Evolutionary conservation across 2,888 invertebrate genomes (phyloP).

Genomic region (Pachliopta kotzebuea): DNA sequence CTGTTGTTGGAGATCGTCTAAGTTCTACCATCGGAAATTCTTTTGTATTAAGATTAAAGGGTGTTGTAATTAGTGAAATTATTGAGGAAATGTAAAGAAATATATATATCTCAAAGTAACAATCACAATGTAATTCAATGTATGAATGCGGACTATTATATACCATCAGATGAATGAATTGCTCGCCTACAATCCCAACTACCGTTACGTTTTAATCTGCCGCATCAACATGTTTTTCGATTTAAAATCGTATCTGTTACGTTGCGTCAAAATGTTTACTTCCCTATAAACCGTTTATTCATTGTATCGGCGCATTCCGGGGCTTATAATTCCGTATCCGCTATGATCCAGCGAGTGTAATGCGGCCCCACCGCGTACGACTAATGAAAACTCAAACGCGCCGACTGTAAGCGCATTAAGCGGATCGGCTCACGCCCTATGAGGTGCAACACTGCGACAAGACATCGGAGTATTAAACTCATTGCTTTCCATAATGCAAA

Average conservation of each 20-base stretch:
- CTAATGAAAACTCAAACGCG: slow-evolving; percentile 61
- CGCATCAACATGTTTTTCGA: background rate
- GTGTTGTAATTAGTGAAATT: too few relatives aligned
- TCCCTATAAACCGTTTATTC: slow-evolving; percentile 13
- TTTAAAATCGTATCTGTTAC: slow-evolving; percentile 4
- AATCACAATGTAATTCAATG: too few relatives aligned
- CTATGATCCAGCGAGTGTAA: slow-evolving; percentile 40
- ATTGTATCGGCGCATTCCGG: slow-evolving; percentile 26
- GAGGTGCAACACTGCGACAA: slow-evolving; percentile 36
- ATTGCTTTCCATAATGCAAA: slow-evolving; percentile 5
- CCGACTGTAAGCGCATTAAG: slow-evolving; percentile 67
- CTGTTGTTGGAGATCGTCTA: too few relatives aligned
- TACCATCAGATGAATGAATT: too few relatives aligned
- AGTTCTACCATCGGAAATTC: too few relatives aligned
- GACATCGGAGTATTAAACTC: slow-evolving; percentile 17
- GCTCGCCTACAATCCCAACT: background rate
- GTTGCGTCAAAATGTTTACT: slow-evolving; percentile 25
- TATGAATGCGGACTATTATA: too few relatives aligned
- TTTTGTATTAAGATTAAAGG: too few relatives aligned
- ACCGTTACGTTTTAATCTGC: background rate
- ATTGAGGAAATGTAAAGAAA: too few relatives aligned
- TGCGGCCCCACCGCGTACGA: slow-evolving; percentile 38
- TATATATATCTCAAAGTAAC: too few relatives aligned
- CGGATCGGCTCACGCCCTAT: slow-evolving; percentile 53
- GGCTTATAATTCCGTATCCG: slow-evolving; percentile 27